Evolutionary conservation across 2,113 vertebrate species (phyloP).

Genomic region (Saguinus imperator): DNA sequence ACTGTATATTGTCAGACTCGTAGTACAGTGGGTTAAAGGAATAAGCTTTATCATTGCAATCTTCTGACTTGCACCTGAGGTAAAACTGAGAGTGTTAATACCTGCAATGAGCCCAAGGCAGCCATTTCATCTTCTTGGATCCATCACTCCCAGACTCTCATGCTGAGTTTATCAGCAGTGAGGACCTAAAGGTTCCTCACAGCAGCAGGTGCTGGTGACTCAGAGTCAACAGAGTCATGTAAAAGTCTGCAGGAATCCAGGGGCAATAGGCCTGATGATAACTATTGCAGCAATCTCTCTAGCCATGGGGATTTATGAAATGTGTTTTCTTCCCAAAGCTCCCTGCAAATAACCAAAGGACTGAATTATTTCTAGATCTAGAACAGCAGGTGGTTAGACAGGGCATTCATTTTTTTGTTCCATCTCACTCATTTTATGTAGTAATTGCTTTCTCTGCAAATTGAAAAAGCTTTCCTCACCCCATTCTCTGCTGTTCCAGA

Average conservation of each 20-base stretch:
- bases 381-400: slow-evolving; percentile 53
- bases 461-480: slow-evolving; percentile 57
- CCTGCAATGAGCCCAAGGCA: not conserved
- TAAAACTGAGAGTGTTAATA: slow-evolving; percentile 39
- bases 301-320: slow-evolving; percentile 57
- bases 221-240: slow-evolving; percentile 19
- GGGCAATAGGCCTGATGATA: not conserved
- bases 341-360: slow-evolving; percentile 63
- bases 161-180: not conserved
- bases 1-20: not conserved
- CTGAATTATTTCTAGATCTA: slow-evolving; percentile 64
- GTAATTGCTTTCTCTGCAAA: slow-evolving; percentile 71
- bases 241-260: slow-evolving; percentile 29
- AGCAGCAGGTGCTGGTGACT: slow-evolving; percentile 31
- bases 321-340: slow-evolving; percentile 54
- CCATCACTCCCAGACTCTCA: not conserved
- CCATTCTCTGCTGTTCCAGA: slow-evolving; percentile 62
- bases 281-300: slow-evolving; percentile 32
- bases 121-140: slow-evolving; percentile 29
- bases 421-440: slow-evolving; percentile 59
- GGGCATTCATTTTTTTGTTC: slow-evolving; percentile 45
- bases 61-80: not conserved
- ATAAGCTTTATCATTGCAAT: slow-evolving; percentile 35
- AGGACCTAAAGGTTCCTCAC: slow-evolving; percentile 30
- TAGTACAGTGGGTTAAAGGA: not conserved